phyloP scores from a whole-genome alignment of 2,797 vertebrate genomes.

The Smutsia temminckii region DNA sequence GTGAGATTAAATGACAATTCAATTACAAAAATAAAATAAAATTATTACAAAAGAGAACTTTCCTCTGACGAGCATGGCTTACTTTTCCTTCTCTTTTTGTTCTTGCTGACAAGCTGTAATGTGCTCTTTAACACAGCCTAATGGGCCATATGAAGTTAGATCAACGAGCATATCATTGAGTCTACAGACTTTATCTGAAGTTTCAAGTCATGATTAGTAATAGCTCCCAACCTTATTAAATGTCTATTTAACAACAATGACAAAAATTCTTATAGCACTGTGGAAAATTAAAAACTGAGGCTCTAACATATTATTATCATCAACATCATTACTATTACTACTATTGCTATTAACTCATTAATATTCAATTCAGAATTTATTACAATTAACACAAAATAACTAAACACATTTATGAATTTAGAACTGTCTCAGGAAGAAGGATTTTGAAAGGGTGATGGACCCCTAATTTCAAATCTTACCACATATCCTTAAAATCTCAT shows the following conservation, averaged over 20 bases:
- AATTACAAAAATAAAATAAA: background rate
- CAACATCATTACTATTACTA: background rate
- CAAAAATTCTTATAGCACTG: background rate
- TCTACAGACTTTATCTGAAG: background rate
- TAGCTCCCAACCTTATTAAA: background rate
- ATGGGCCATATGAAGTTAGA: background rate
- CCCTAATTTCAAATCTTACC: slow-evolving; percentile 1
- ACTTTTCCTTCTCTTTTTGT: background rate
- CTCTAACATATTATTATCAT: background rate
- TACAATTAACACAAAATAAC: background rate
- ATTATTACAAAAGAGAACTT: background rate
- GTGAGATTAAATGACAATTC: background rate
- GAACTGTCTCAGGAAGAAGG: background rate
- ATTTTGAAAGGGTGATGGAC: background rate
- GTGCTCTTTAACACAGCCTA: background rate
- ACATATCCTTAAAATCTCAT: background rate
- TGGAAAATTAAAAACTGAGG: background rate
- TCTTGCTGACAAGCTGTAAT: background rate
- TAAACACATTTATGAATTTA: background rate
- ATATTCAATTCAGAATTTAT: background rate
- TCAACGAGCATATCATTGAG: background rate
- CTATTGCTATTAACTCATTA: background rate
- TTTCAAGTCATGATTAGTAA: background rate
- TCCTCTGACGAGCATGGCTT: background rate
- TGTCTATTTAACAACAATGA: background rate